phyloP scores from a whole-genome alignment of 2,797 vertebrate species.

The Tokudaia muenninki region DNA sequence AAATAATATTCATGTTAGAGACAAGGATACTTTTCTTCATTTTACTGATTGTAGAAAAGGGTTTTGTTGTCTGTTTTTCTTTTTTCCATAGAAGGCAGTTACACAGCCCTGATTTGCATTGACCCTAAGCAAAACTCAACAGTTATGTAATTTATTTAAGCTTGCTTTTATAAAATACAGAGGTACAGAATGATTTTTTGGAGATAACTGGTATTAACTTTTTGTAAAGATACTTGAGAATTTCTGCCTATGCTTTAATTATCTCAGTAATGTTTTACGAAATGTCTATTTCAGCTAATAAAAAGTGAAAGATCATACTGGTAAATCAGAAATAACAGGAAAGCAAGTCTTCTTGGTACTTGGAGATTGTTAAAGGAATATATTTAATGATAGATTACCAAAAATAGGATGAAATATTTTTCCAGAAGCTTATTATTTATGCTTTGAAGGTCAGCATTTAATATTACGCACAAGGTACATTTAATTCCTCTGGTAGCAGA shows the following conservation, averaged over 20 bases:
- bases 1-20: conserved; percentile 30
- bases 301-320: conserved; percentile 25
- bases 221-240: conserved; percentile 42
- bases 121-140: neutral
- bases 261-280: neutral
- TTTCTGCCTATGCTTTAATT: conserved; percentile 55
- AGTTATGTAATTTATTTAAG: conserved; percentile 38
- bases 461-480: conserved; percentile 83
- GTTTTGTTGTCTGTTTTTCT: neutral
- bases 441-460: conserved; percentile 82
- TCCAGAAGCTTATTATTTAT: conserved; percentile 74
- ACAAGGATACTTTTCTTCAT: conserved; percentile 27
- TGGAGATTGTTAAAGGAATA: conserved; percentile 30
- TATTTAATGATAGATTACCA: conserved; percentile 51
- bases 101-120: neutral
- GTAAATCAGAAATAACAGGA: conserved; percentile 51
- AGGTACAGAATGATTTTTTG: neutral
- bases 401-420: conserved; percentile 70
- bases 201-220: neutral
- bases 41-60: neutral
- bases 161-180: conserved; percentile 46
- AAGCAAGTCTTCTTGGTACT: conserved; percentile 37
- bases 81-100: neutral
- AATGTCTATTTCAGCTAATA: conserved; percentile 43
- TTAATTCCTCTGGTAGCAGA: conserved; percentile 83